Evolutionary conservation across 1,140 invertebrate species (phyloP).

Genomic region (Pinna nobilis): DNA sequence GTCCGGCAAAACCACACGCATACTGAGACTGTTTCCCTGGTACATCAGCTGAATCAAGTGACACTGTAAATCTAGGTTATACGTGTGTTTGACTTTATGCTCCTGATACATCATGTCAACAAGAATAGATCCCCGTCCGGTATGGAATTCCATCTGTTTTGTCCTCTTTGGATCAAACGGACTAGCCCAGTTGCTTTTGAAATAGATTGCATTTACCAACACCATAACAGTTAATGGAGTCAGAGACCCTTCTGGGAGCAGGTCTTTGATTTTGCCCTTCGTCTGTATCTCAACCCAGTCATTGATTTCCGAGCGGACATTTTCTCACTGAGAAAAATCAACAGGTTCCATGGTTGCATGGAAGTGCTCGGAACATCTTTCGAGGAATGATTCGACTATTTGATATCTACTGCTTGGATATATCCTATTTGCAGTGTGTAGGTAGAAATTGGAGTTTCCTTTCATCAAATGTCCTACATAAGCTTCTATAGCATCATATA

Average conservation of each 20-base stretch:
- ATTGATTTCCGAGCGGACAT: slow-evolving; percentile 77
- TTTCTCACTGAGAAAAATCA: slow-evolving; percentile 39
- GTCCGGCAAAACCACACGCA: slow-evolving; percentile 86
- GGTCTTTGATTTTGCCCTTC: slow-evolving; percentile 79
- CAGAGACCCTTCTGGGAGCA: slow-evolving; percentile 76
- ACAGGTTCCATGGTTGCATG: slow-evolving; percentile 7
- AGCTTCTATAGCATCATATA: slow-evolving; percentile 43
- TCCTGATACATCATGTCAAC: slow-evolving; percentile 50
- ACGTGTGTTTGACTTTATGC: slow-evolving; percentile 7
- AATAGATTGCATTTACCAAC: slow-evolving; percentile 87
- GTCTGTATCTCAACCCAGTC: slow-evolving; percentile 82
- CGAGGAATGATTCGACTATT: slow-evolving; percentile 17
- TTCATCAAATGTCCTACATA: slow-evolving; percentile 35
- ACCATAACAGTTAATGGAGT: slow-evolving; percentile 78
- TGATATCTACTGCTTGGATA: slow-evolving; percentile 73
- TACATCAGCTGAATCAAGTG: slow-evolving; percentile 85
- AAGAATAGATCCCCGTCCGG: slow-evolving; percentile 15
- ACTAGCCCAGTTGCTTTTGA: slow-evolving; percentile 85
- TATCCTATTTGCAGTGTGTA: slow-evolving; percentile 85
- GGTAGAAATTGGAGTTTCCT: slow-evolving; percentile 78
- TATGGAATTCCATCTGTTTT: slow-evolving; percentile 55
- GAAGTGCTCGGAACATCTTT: slow-evolving; percentile 32
- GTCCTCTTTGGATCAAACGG: slow-evolving; percentile 80
- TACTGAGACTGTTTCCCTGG: slow-evolving; percentile 77
- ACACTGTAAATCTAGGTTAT: slow-evolving; percentile 75